Evolutionary conservation across 2,797 vertebrate species (phyloP), one percentile per base, ranked within the genome.

Genomic region (Morus bassanus): DNA sequence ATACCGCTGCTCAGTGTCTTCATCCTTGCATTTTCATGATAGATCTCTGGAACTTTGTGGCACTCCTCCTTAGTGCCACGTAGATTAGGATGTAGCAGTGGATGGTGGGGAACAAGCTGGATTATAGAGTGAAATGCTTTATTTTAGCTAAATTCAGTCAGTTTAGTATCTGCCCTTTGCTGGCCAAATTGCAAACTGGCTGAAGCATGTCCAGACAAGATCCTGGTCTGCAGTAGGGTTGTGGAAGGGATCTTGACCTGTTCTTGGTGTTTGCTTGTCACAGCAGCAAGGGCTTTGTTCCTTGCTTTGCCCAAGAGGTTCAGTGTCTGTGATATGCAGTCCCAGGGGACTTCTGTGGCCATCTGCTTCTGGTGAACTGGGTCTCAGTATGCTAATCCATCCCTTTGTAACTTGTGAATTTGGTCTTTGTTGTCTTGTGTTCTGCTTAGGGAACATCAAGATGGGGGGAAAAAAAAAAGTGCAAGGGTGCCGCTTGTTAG

Each of bases 281-380:
- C 74, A 13, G 63, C 9, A 3, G 43, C 13, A 6, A 21, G 45
- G 56, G 41, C 41, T 96, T 85, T 91, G 80, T 69, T 74, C 85
- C 39, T 65, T 25, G 28, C 73, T 57, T 77, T 65, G 41, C 69
- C 75, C 81, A 39, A 10, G 63, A 60, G 69, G 53, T 60, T 85
- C 35, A 9, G 27, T 63, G 63, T 39, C 45, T 60, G 46, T 74
- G 80, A 82, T 70, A 7, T 2, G 5, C 50, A 13, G 23, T 60
- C 90, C 84, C 74, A 50, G 54, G 75, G 72, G 93, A 22, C 72
- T 70, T 45, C 50, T 46, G 64, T 79, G 93, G 57, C 94, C 95
- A 95, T 96, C 92, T 95, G 94, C 94, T 92, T 9, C 83, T 85
- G 91, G 24, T 43, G 76, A 88, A 22, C 65, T 78, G 69, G 33